phyloP scores from a whole-genome alignment of 2,113 vertebrate species.

The Hypomesus transpacificus region DNA sequence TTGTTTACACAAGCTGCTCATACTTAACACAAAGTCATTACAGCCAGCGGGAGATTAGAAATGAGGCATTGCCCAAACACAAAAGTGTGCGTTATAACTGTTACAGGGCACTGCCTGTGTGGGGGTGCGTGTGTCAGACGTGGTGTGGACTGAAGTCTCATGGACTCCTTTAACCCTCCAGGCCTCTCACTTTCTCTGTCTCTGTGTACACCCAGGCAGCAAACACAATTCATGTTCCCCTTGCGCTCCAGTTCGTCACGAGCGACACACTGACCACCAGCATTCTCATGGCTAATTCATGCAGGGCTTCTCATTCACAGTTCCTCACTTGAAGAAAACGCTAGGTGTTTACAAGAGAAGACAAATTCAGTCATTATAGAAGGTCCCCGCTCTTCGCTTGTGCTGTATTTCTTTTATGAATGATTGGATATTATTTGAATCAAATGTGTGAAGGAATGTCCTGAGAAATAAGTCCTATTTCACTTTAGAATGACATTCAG shows the following conservation, averaged over 20 bases:
- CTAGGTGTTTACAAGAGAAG: slow-evolving; percentile 12
- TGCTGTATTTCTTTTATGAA: too few relatives aligned
- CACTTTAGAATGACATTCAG: too few relatives aligned
- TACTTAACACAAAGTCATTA: slow-evolving; percentile 46
- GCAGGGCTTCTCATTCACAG: too few relatives aligned
- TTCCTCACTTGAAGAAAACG: slow-evolving; percentile 17
- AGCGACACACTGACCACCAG: slow-evolving; percentile 42
- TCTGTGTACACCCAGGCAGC: slow-evolving; percentile 24
- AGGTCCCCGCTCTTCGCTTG: too few relatives aligned
- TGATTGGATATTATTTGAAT: too few relatives aligned
- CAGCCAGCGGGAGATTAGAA: slow-evolving; percentile 33
- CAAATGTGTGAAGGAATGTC: too few relatives aligned
- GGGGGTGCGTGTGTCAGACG: not conserved
- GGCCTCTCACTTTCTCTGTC: not conserved
- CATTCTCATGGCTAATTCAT: slow-evolving; percentile 31
- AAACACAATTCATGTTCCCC: slow-evolving; percentile 31
- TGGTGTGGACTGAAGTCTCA: not conserved
- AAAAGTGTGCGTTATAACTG: slow-evolving; percentile 9
- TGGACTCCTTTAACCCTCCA: not conserved
- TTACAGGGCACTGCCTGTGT: slow-evolving; percentile 12
- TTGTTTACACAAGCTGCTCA: slow-evolving; percentile 41
- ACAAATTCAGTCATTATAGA: not conserved
- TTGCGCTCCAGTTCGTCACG: slow-evolving; percentile 47
- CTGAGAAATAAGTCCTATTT: too few relatives aligned
- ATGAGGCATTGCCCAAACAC: slow-evolving; percentile 23